Evolutionary conservation across 2,113 vertebrate species (phyloP).

Genomic region (Calyptomena viridis): DNA sequence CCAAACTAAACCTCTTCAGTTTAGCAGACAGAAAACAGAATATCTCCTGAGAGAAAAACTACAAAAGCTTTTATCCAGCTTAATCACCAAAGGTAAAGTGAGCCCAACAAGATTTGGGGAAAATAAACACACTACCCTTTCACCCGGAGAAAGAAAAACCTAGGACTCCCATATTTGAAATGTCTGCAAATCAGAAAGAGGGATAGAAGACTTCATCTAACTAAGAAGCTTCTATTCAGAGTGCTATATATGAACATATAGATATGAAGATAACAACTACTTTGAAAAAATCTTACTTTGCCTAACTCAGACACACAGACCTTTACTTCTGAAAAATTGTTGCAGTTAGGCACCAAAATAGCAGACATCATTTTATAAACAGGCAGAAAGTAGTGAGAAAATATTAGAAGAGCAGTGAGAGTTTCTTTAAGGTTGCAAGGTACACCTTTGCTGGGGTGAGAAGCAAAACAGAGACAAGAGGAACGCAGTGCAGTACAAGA

Average conservation of each 20-base stretch:
- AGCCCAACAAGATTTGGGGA: neutral
- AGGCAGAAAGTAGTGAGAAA: neutral
- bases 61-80: neutral
- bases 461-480: neutral
- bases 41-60: neutral
- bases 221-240: neutral
- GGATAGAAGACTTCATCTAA: neutral
- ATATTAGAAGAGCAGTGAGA: neutral
- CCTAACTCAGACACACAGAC: neutral
- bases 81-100: neutral
- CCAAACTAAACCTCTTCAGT: neutral
- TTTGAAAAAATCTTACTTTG: neutral
- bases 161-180: neutral
- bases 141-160: neutral
- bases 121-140: neutral
- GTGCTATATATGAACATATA: neutral
- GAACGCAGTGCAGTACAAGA: neutral
- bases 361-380: constrained; percentile 5
- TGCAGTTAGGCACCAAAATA: neutral
- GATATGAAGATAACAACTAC: neutral
- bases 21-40: neutral
- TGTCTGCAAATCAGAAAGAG: neutral
- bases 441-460: neutral
- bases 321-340: neutral
- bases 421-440: neutral